Base-by-base conservation (phyloP, 2,113 vertebrate genomes). In the Orthochromis malagaraziensis region DNA sequence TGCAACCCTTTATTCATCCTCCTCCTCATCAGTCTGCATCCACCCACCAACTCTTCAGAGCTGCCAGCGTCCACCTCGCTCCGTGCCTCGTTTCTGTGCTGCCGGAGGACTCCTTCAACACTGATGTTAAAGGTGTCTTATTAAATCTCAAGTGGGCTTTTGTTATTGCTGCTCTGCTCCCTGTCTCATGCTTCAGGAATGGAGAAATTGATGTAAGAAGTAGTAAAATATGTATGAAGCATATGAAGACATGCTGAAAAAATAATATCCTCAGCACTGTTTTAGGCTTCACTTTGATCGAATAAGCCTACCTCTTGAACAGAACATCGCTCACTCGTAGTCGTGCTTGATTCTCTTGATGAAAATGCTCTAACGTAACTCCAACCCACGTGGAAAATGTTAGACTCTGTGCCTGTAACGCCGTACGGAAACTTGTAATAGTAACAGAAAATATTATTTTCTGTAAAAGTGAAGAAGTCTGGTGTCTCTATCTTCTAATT, bases 81-180 rank as follows among this genome's bases (percentile, higher is more conserved):
- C 47, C n/a, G n/a, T 9, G 65, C 54, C 42, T 26, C n/a, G 11
- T 33, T 40, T 65, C 87, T 19, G 26, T 85, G 82, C 29, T 51
- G 33, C 73, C 10, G 40, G 77, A 83, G 54, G 79, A 53, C 88
- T 73, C 45, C 84, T 65, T 82, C 87, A 42, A 9, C 73, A 7
- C 70, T 24, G 81, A 79, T 87, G 40, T 58, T 84, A 13, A 79
- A 90, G 88, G 38, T 82, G 87, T 88, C 85, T 91, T 85, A 90
- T 91, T 93, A 87, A 86, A 90, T 75, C 81, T 85, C 5, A 6
- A 58, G 83, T 65, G 70, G 70, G 51, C 45, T 40, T 45, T 53
- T 65, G 10, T 65, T 58, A 24, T 40, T 26, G 12, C 40, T 33
- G 87, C 84, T 40, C 75, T 21, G 79, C 77, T 47, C 35, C 3